Evolutionary conservation across 2,888 invertebrate species (phyloP), one percentile per base, ranked within the genome.

Genomic region (Hoplodrina ambigua): DNA sequence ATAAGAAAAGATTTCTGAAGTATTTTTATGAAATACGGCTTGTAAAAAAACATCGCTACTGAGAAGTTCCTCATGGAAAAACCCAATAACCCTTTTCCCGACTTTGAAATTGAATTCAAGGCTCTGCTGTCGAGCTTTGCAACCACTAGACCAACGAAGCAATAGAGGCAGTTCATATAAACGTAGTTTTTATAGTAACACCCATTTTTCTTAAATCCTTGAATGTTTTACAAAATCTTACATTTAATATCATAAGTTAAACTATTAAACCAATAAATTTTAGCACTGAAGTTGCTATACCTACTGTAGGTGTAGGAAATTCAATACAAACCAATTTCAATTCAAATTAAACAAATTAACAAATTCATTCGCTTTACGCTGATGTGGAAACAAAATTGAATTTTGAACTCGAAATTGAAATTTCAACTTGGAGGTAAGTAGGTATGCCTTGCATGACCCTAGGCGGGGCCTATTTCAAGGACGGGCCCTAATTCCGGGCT

Each of bases 361-460:
- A 80, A 78, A 46, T 83, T 70, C n/a, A 58, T 55, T 77, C 62
- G 53, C 69, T 62, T 49, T 50, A 64, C 25, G 69, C 59, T 76
- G 59, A 69, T 65, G 62, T 72, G 58, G 81, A 67, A 82, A 65
- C 76, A 61, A 66, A 75, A 84, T 82, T 73, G 57, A 72, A 82
- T 72, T 84, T 73, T 74, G 55, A 80, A 66, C 65, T 76, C 52
- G 19, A 67, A 82, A 77, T 75, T 81, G 68, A 69, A 82, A 75
- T 78, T 78, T 61, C n/a, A 65, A 52, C 25, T 13, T 52, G 6
- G 20, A 49, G 37, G 62, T 64, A 49, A 54, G 37, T 67, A 60
- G 53, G 44, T 73, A 37, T 53, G 50, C 15, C 57, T 69, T 67
- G 53, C 62, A 44, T 64, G 49, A 53, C 30, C 61, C 53, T 30